Evolutionary conservation across 2,888 invertebrate genomes (phyloP), one percentile per base, ranked within the genome.

Genomic region (Amaurobius ferox): DNA sequence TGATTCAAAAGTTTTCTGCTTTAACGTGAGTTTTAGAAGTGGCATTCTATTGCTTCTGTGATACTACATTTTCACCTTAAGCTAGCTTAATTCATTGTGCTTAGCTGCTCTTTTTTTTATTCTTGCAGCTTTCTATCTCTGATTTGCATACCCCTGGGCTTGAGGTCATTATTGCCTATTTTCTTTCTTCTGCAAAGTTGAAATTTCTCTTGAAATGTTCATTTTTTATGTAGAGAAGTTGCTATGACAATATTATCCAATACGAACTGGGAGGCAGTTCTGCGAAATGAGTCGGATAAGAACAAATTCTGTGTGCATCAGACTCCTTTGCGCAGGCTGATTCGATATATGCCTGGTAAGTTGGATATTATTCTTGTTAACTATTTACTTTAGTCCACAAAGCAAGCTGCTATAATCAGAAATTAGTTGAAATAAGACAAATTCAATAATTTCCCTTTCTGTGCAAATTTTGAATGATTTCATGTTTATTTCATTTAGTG

Each of bases 261-360:
- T 13, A 80, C 89, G 6, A 89, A 90, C 40, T 93, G 92, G 92
- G 89, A 90, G 85, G 90, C 90, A 1, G 91, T 92, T 0, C 89
- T 93, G 89, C 89, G 90, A 44, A 92, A 92, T 89, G 91, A 88
- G 73, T 90, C 91, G 0, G 83, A 89, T 0, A 90, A 90, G 64
- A 87, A 90, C 16, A 89, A 89, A 68, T 90, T 89, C 9, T 90
- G 90, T 2, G 79, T 89, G 32, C 89, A 91, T 39, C 90, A 91
- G 68, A 93, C 93, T 1, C 93, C 93, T 13, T 91, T 93, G 90
- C 90, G 93, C 70, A 91, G 91, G 89, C 91, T 93, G 23, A 91
- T 93, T 88, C 89, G 90, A 79, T 91, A 91, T 87, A 92, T 92
- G 91, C 93, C 93, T 83, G 92, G 92, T 91, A 89, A 89, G n/a